Conservation (phyloP, 2,113 vertebrate genomes). For the Nerophis lumbriciformis region DNA sequence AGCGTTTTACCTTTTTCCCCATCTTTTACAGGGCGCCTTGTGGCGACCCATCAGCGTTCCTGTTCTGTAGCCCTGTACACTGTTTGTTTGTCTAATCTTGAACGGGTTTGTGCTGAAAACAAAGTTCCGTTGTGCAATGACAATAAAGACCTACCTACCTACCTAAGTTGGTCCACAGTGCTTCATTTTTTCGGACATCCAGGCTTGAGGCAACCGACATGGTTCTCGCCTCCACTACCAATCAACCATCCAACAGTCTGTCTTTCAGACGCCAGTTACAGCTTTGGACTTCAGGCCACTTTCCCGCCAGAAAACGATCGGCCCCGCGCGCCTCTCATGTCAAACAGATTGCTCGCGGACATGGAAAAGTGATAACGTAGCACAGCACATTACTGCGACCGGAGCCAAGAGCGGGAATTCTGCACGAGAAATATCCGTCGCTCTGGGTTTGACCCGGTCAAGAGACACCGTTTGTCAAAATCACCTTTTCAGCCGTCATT, state of each 20-base stretch:
- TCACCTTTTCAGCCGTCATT: neutral
- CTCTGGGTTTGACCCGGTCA: neutral
- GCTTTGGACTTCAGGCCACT: neutral
- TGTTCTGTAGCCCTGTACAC: too few species aligned
- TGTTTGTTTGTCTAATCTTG: too few species aligned
- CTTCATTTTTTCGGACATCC: neutral
- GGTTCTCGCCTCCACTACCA: neutral
- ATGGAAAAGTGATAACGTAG: constrained; percentile 6
- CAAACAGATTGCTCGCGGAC: constrained; percentile 5
- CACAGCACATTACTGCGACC: neutral
- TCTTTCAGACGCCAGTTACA: neutral
- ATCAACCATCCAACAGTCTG: neutral
- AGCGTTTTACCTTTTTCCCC: too few species aligned
- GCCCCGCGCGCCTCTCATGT: neutral
- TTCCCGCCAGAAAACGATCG: neutral
- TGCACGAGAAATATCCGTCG: too few species aligned
- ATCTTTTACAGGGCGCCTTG: too few species aligned
- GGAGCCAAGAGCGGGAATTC: neutral
- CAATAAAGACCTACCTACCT: too few species aligned
- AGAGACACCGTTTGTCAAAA: neutral
- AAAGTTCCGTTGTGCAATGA: too few species aligned
- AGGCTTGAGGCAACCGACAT: neutral
- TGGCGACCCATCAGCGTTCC: too few species aligned
- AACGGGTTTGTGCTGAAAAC: too few species aligned
- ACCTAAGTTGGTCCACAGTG: neutral